Base-by-base conservation (phyloP, 2,113 vertebrate species). In the Monarcha castaneiventris region DNA sequence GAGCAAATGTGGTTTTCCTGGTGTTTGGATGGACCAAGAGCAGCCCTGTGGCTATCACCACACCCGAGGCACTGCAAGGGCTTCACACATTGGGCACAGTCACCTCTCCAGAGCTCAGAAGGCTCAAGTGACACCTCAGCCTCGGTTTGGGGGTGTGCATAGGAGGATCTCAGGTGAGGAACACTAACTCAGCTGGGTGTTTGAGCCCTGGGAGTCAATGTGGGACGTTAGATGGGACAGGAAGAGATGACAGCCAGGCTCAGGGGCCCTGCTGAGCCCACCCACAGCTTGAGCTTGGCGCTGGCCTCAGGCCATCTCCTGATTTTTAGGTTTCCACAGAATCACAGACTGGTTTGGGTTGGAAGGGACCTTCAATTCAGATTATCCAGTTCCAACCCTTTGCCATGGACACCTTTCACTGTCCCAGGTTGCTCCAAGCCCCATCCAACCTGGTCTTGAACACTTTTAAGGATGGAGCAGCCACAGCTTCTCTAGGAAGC, bases 121-220 rank as follows among this genome's bases (percentile, higher is more conserved):
- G 16, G 58, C 15, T 55, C 18, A 18, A 0, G 4, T 30, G 32
- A 44, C 0, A 1, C 7, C 22, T n/a, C 29, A 52, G 39, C 13
- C 21, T 25, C 1, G 7, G 26, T 23, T 1, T 37, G 12, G 29
- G 43, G 16, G 8, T 16, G 33, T 41, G 29, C 27, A 11, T 1
- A 12, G 73, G 6, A 7, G 30, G 11, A 30, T 43, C 72, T 39
- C 66, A 39, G 82, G 33, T 33, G 64, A 84, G 73, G 55, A 80
- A 37, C 18, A 12, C 12, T 3, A 32, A 21, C 51, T 55, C 37
- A 59, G 37, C 29, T 11, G 46, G 15, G 32, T 46, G 29, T 29
- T 33, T 29, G 41, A 73, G 46, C 30, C 71, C 37, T 55, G n/a
- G 29, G 46, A 11, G 43, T 54, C 67, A 52, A 5, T 7, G 25